A percentile compares a stretch with the other conserved stretches of the same genome.
phyloP scores from a whole-genome alignment of 2,797 vertebrate species.

The Huso huso region DNA sequence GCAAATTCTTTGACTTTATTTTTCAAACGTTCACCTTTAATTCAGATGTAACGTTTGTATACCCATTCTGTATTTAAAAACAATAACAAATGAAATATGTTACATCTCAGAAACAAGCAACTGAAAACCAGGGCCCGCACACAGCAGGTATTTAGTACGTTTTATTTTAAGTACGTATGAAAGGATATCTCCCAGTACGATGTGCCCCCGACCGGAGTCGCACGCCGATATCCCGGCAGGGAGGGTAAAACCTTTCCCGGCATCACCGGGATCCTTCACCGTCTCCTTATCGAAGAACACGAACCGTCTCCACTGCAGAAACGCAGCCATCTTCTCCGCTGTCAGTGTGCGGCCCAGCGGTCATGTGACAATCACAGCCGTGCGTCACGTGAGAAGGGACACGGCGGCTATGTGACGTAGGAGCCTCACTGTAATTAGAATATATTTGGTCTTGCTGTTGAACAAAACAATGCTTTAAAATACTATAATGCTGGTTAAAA shows the following conservation, averaged over 20 bases:
- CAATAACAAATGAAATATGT: too few relatives aligned
- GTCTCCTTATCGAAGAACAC: constrained; percentile 87
- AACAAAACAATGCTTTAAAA: too few relatives aligned
- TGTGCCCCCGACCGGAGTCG: constrained; percentile 82
- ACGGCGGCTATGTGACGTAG: too few relatives aligned
- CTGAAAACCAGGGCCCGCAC: neutral
- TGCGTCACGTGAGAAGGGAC: too few relatives aligned
- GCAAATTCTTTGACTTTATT: too few relatives aligned
- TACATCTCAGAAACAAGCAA: too few relatives aligned
- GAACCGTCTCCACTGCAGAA: constrained; percentile 92
- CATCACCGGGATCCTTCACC: constrained; percentile 71
- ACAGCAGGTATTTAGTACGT: neutral
- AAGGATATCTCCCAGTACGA: constrained; percentile 98
- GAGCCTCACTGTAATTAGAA: too few relatives aligned
- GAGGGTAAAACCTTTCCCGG: constrained; percentile 58
- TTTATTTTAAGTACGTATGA: neutral
- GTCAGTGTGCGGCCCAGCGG: constrained; percentile 5
- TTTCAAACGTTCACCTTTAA: too few relatives aligned
- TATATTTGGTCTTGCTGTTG: too few relatives aligned
- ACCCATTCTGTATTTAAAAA: too few relatives aligned
- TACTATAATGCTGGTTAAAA: too few relatives aligned
- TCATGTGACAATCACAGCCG: constrained; percentile 24
- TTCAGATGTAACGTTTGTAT: too few relatives aligned
- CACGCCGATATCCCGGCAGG: constrained; percentile 76
- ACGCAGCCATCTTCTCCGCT: constrained; percentile 80